Conservation (phyloP, 2,113 vertebrate genomes). For the Carassius auratus region DNA sequence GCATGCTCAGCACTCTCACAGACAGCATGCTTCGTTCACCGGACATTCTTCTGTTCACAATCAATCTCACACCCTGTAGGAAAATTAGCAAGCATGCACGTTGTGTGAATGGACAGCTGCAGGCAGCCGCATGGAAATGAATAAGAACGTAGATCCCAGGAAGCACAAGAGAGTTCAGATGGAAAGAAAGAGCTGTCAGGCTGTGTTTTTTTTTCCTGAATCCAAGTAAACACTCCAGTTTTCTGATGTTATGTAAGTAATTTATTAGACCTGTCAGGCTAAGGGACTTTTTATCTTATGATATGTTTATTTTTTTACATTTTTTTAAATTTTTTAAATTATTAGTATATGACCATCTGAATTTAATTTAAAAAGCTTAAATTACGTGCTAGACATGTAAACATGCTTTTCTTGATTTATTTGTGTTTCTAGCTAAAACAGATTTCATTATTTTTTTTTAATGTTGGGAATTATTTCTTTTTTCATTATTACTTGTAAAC, state of each 20-base stretch:
- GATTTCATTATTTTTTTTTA: no score
- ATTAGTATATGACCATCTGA: not conserved
- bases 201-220: not conserved
- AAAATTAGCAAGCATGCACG: constrained; percentile 43
- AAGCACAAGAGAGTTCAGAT: constrained; percentile 31
- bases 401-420: not conserved
- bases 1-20: constrained; percentile 43
- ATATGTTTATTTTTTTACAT: not conserved
- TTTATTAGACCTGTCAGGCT: constrained; percentile 21
- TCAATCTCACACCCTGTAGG: constrained; percentile 49
- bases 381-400: not conserved
- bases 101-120: constrained; percentile 53
- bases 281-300: not conserved
- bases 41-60: constrained; percentile 38
- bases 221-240: constrained; percentile 6
- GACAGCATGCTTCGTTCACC: constrained; percentile 9
- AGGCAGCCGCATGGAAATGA: constrained; percentile 39
- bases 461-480: no score
- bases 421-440: not conserved
- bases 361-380: not conserved
- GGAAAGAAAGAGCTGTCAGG: not conserved
- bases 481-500: no score
- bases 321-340: no score
- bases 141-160: constrained; percentile 34
- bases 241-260: not conserved